These are phyloP conservation scores for Micromussa lordhowensis DNA, from an alignment of 92 coral and sea anemone genomes.

Conservation along the genomic window DNA sequence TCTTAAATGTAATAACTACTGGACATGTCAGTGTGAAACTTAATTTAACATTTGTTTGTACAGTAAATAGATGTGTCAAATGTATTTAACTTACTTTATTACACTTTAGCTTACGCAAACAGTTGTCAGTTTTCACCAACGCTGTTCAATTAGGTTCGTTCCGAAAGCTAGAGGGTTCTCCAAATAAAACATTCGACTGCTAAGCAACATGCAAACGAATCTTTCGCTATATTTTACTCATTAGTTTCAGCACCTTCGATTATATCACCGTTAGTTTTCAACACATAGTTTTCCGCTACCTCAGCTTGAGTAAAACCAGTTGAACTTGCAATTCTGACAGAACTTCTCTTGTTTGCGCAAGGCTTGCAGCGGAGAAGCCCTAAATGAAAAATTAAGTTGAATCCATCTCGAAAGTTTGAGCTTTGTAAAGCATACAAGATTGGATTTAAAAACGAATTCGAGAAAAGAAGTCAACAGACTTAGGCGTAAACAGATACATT, in stretches of 20 bases:
- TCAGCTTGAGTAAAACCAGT: neutral
- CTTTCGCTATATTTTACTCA: neutral
- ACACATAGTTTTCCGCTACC: neutral
- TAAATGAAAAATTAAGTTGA: conserved; percentile 24
- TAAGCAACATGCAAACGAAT: neutral
- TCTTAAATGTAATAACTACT: neutral
- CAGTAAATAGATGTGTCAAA: neutral
- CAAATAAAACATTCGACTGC: too few species aligned
- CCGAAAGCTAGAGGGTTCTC: neutral
- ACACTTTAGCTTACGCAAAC: neutral
- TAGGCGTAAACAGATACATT: too few species aligned
- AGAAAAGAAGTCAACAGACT: too few species aligned
- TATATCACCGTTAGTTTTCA: neutral
- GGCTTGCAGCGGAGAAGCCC: neutral
- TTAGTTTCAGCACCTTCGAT: neutral
- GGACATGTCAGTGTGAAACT: neutral
- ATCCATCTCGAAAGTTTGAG: conserved; percentile 49
- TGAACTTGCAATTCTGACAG: neutral
- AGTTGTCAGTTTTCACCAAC: neutral
- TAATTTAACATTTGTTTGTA: neutral
- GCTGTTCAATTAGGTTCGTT: neutral
- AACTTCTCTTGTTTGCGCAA: neutral
- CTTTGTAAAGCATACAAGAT: conserved; percentile 65
- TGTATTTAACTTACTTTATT: neutral
- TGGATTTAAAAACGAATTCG: conserved; percentile 57